Evolutionary conservation across 2,888 invertebrate genomes (phyloP).

Genomic region (Eupithecia centaureata): DNA sequence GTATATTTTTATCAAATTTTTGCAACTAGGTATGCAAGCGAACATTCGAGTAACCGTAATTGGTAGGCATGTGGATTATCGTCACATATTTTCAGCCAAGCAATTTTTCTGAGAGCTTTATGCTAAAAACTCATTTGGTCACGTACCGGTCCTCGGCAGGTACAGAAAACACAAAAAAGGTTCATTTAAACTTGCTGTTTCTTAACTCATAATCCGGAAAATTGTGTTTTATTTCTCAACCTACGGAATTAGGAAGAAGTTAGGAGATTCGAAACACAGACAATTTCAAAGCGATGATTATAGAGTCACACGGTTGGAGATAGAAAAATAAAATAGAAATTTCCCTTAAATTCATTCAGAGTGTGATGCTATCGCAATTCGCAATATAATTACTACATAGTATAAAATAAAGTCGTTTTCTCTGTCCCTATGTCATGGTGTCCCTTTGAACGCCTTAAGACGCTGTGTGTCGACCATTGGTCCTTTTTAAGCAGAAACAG

Average conservation of each 20-base stretch:
- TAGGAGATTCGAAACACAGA: neutral
- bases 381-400: no score
- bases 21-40: neutral
- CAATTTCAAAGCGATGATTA: no score
- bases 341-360: no score
- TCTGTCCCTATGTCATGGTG: no score
- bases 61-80: neutral
- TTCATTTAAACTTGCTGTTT: constrained; percentile 19
- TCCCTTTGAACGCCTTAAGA: no score
- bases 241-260: neutral
- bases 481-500: no score
- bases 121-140: constrained; percentile 21
- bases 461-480: no score
- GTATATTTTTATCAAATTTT: neutral
- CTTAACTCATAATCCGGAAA: constrained; percentile 24
- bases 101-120: neutral
- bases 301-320: neutral
- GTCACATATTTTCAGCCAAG: neutral
- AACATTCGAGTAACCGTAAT: neutral
- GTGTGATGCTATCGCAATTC: no score
- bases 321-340: no score
- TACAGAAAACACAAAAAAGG: constrained; percentile 20
- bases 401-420: no score
- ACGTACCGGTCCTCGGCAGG: constrained; percentile 14
- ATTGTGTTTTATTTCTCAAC: constrained; percentile 7